Conservation (phyloP, 2,797 vertebrate species). For the Chromobotia macracanthus region DNA sequence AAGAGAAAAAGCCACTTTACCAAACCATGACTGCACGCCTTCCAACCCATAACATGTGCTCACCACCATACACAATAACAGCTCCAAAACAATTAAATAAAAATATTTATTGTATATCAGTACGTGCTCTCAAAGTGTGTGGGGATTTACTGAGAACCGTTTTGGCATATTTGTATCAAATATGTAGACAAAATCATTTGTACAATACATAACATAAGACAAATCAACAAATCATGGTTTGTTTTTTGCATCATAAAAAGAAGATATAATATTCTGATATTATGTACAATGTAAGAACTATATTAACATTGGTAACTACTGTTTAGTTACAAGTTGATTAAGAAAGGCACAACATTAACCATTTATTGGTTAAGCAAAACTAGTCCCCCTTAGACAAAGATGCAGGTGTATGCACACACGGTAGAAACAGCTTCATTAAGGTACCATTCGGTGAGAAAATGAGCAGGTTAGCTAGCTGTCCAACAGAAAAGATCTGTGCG, state of each 20-base stretch:
- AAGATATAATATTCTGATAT: constrained; percentile 41
- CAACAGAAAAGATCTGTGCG: constrained; percentile 1
- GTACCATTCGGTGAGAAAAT: constrained; percentile 12
- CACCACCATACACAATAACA: constrained; percentile 3
- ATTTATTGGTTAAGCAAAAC: constrained; percentile 47
- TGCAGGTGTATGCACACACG: not conserved
- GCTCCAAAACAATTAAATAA: not conserved
- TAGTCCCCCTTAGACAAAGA: constrained; percentile 7
- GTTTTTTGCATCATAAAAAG: constrained; percentile 29
- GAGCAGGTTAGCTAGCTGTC: not conserved
- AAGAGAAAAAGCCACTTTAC: constrained; percentile 11
- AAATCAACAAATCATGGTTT: constrained; percentile 19
- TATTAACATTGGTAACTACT: constrained; percentile 44
- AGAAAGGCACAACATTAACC: constrained; percentile 63
- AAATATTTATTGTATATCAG: constrained; percentile 37
- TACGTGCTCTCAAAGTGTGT: constrained; percentile 22
- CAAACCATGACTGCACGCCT: not conserved
- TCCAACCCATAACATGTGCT: constrained; percentile 2
- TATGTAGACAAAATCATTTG: constrained; percentile 37
- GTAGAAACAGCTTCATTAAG: constrained; percentile 1
- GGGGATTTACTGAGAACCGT: constrained; percentile 37
- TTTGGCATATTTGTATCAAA: constrained; percentile 57
- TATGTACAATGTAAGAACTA: constrained; percentile 49
- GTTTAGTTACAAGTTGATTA: constrained; percentile 55
- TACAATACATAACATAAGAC: constrained; percentile 44